Base-by-base conservation (phyloP, 2,888 invertebrate genomes). In the Volucella inflata region DNA sequence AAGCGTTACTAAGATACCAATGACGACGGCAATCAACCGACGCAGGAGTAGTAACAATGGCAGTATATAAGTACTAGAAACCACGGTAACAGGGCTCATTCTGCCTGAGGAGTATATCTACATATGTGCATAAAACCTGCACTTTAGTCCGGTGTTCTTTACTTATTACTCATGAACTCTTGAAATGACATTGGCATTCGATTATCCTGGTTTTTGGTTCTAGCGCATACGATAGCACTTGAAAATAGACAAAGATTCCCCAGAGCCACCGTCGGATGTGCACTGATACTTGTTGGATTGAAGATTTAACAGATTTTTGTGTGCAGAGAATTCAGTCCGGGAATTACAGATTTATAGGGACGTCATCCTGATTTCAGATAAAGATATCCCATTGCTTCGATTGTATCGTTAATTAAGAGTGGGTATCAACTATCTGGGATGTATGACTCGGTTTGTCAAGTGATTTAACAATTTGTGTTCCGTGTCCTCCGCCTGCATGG, bases 61-160 rank as follows among this genome's bases (percentile, higher is more conserved):
- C 60, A 70, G 80, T 75, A 79, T 67, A 80, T 84, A 84, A 84
- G 83, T 79, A 79, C 48, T 65, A 57, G 74, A 84, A 79, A 79
- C 53, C 71, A 70, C 70, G 48, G 48, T 75, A 75, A 70, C 65
- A 74, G 78, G 70, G 78, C 51, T 77, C 67, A 14, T 74, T 80
- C 62, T 60, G 55, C 60, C 65, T 67, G 53, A 51, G 62, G 44
- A 72, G 11, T 16, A n/a, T 21, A 51, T 36, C 17, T 10, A n/a
- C n/a, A n/a, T n/a, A n/a, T n/a, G n/a, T n/a, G 55, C 78, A 53
- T 14, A 38, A 53, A 67, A 48, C 60, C 40, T 59, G 42, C 55
- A 72, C 30, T 30, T 30, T 42, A 79, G 64, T 40, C 17, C 40
- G 46, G 42, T 70, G 30, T 70, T 14, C 44, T 14, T 21, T 36